Conservation (phyloP, 2,113 vertebrate genomes). For the Macrotus californicus region DNA sequence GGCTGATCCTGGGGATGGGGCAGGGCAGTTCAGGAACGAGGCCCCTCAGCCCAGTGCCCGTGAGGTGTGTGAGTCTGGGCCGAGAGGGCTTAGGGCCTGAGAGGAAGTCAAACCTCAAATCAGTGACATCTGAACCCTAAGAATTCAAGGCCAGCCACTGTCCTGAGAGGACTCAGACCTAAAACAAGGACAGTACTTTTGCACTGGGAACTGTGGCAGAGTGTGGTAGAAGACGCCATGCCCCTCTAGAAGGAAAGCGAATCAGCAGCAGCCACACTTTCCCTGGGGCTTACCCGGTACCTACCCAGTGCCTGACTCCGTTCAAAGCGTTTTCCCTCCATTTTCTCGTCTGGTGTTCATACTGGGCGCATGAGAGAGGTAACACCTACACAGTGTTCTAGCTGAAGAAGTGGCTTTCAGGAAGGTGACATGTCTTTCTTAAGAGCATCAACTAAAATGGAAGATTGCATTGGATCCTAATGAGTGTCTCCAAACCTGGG, state of each 20-base stretch:
- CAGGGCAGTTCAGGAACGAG: not conserved
- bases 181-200: not conserved
- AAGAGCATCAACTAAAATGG: not conserved
- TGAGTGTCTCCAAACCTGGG: not conserved
- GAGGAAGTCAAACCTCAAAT: not conserved
- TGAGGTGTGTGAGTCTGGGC: not conserved
- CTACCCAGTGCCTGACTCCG: too few species aligned
- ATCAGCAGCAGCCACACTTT: not conserved
- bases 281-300: not conserved
- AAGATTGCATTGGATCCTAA: not conserved
- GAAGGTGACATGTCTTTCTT: not conserved
- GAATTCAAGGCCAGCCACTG: not conserved
- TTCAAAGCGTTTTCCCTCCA: not conserved
- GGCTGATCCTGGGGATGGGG: not conserved
- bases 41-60: not conserved
- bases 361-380: not conserved
- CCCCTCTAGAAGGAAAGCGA: not conserved
- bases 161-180: not conserved
- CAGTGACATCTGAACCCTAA: not conserved
- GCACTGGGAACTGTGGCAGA: fast-evolving
- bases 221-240: too few species aligned
- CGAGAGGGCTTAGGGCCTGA: too few species aligned
- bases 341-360: not conserved
- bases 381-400: fast-evolving
- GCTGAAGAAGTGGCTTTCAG: not conserved